These are phyloP conservation scores for Drosophila bunnanda DNA, from an alignment of 2,888 invertebrate species.

Conservation along the genomic window DNA sequence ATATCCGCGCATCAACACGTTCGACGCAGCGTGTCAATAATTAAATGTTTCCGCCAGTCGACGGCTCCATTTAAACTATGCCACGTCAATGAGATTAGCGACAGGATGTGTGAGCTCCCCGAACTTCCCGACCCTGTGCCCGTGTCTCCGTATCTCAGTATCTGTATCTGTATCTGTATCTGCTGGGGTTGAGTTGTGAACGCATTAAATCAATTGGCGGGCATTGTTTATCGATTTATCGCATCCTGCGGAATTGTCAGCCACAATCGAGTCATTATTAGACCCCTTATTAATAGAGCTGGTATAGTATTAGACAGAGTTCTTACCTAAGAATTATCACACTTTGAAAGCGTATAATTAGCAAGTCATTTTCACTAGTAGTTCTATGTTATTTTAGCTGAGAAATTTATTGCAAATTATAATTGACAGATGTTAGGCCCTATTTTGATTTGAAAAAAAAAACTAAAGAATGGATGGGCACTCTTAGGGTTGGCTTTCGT, in stretches of 20 bases:
- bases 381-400: background rate
- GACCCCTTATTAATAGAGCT: background rate
- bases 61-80: conserved; percentile 41
- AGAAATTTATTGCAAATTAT: background rate
- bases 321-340: background rate
- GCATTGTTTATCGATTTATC: conserved; percentile 34
- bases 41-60: conserved; percentile 60
- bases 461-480: no score
- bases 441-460: no score
- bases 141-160: conserved; percentile 3
- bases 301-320: background rate
- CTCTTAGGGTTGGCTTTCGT: no score
- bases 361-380: background rate
- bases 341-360: background rate
- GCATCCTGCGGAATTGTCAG: conserved; percentile 51
- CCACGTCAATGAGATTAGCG: conserved; percentile 51
- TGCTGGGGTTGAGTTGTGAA: conserved; percentile 25
- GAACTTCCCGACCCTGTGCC: background rate
- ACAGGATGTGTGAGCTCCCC: conserved; percentile 47
- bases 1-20: conserved; percentile 54
- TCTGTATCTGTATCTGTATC: background rate
- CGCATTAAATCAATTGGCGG: conserved; percentile 54
- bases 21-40: conserved; percentile 60
- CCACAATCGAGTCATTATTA: conserved; percentile 38
- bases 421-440: background rate